Evolutionary conservation across 2,888 invertebrate genomes (phyloP), one percentile per base, ranked within the genome.

Genomic region (Parnassius apollo): DNA sequence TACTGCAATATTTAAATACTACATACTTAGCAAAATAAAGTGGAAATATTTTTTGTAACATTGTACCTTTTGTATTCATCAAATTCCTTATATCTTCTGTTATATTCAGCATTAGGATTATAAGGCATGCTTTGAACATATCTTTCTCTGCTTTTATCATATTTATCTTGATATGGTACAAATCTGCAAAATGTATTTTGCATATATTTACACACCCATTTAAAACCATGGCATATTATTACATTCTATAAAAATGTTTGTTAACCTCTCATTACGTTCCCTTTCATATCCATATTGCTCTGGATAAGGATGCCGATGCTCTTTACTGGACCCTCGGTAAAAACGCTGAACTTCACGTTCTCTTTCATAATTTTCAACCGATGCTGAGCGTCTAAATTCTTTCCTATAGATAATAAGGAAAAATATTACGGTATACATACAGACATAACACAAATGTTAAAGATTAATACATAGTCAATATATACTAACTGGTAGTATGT

Each of bases 401-500:
- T 88, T 86, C 71, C 88, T 89, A 73, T 22, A 64, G 25, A 64
- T 48, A 48, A 35, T n/a, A 18, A 48, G 22, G 9, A 22, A n/a
- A 35, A 35, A 48, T 2, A 48, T 25, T 22, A 57, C 7, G 0
- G 7, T 45, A 45, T 22, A 11, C 7, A 44, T 44, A 44, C 42
- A 10, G 10, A 55, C 35, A 2, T 18, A 2, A 22, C 11, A 11
- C 9, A 45, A 55, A 13, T n/a, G 11, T 18, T n/a, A 10, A 51
- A 59, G 46, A n/a, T 42, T 42, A 42, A 9, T 25, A 50, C 18
- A 13, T 22, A 53, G 22, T 35, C 2, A 35, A 25, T 22, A 57
- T 8, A 57, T 11, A 77, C 90, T 85, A 80, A 91, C 91, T 89
- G 91, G 68, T 91, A 91, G 71, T 91, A 91, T 54, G 90, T 88